A percentile compares a stretch with the other conserved stretches of the same genome.
Evolutionary conservation across 1,140 invertebrate species (phyloP).

Genomic region (Trinorchestia longiramus): DNA sequence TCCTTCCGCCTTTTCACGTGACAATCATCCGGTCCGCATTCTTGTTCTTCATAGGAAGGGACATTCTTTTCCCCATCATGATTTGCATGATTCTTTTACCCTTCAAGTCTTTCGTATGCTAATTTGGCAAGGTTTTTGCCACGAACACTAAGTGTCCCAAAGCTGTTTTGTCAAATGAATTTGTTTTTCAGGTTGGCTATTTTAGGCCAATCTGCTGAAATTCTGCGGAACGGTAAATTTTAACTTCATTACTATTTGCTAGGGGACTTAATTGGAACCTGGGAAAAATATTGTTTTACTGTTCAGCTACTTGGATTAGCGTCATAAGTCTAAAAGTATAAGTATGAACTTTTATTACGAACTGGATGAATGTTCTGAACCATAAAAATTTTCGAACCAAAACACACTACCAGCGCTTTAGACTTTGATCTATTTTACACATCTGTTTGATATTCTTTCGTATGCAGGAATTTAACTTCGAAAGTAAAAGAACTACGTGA

Average conservation of each 20-base stretch:
- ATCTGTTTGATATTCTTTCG: background rate
- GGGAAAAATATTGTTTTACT: background rate
- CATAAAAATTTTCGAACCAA: background rate
- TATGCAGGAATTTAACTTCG: background rate
- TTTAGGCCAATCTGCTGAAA: background rate
- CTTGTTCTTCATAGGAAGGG: constrained; percentile 3
- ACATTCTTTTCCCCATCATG: background rate
- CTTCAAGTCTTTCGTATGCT: constrained; percentile 2
- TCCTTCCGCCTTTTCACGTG: background rate
- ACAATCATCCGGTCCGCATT: constrained; percentile 41
- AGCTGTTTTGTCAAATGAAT: background rate
- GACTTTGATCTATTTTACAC: background rate
- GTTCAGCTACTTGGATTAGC: background rate
- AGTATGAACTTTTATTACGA: background rate
- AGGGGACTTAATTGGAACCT: background rate
- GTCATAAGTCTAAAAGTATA: background rate
- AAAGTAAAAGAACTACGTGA: background rate
- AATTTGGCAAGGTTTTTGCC: background rate
- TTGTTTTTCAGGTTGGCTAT: background rate
- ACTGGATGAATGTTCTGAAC: background rate
- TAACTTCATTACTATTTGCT: background rate
- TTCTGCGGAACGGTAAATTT: background rate
- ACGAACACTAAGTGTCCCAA: background rate
- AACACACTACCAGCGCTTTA: background rate
- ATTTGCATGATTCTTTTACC: background rate